These are phyloP conservation scores for Aptenodytes forsteri DNA, from an alignment of 2,113 vertebrate species.

Conservation along the genomic window DNA sequence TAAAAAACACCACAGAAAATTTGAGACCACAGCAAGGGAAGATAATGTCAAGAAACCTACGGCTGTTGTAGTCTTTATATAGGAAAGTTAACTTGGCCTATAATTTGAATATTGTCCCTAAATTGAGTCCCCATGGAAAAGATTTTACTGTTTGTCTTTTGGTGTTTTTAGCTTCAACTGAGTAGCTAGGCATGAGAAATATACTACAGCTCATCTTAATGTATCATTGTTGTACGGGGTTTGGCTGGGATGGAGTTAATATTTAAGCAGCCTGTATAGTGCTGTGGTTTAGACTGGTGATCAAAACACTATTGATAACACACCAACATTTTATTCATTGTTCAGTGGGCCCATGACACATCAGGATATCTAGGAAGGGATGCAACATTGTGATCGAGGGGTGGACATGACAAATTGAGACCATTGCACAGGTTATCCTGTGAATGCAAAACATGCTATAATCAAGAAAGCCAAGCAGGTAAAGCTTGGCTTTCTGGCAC, in stretches of 20 bases:
- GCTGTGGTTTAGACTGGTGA: background rate
- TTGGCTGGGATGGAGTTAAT: background rate
- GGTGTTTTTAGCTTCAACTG: background rate
- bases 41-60: background rate
- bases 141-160: background rate
- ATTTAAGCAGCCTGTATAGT: background rate
- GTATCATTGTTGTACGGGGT: background rate
- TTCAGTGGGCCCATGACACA: background rate
- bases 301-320: background rate
- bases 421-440: background rate
- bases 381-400: rapidly evolving
- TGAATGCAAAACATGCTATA: background rate
- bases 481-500: background rate
- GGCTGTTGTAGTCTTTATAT: background rate
- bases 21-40: background rate
- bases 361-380: background rate
- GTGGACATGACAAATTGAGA: background rate
- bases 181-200: background rate
- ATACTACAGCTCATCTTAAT: background rate
- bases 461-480: background rate
- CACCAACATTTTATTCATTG: background rate
- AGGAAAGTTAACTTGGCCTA: background rate
- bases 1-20: background rate
- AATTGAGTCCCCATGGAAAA: background rate
- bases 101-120: background rate